Evolutionary conservation across 2,113 vertebrate species (phyloP), one percentile per base, ranked within the genome.

Genomic region (Saguinus imperator): DNA sequence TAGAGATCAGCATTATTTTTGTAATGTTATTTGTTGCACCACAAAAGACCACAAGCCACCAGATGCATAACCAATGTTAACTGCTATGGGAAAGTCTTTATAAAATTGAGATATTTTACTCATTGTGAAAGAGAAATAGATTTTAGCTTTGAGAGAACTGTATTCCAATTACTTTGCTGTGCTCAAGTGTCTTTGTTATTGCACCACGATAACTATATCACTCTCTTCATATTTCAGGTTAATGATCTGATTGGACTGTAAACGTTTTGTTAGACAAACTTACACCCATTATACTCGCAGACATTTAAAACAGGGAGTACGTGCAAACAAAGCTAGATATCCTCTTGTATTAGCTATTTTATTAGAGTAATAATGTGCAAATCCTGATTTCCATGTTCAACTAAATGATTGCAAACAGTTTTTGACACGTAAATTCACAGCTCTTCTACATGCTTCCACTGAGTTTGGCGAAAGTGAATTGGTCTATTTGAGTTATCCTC

Each of bases 401-500:
- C 98, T 96, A 97, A 98, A 99, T 98, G 98, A 99, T 98, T 99
- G 96, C 98, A 99, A 99, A 99, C 98, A 98, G 98, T 99, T 99
- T 98, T 98, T 99, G 99, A 99, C 99, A 99, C 96, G 98, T 99
- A 99, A 99, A 99, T 98, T 99, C 98, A 98, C 43, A 43, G 89
- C 96, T 97, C 85, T 94, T 98, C 97, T 98, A 98, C 97, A 92
- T 97, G 97, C 96, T 98, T 98, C 98, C 98, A 98, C 98, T 86
- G 97, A 98, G 98, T 98, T 98, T 97, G 98, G 97, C 97, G 98
- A 98, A 98, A 99, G 93, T 92, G 98, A 99, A 99, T 99, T 99
- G 98, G 98, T 98, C 98, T 98, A 98, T 99, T 99, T 99, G 99
- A 99, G 99, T 99, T 99, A 99, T 99, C 99, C 98, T 98, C 97